phyloP scores from a whole-genome alignment of 2,888 invertebrate species.

The Rhamphomyia laevipes region DNA sequence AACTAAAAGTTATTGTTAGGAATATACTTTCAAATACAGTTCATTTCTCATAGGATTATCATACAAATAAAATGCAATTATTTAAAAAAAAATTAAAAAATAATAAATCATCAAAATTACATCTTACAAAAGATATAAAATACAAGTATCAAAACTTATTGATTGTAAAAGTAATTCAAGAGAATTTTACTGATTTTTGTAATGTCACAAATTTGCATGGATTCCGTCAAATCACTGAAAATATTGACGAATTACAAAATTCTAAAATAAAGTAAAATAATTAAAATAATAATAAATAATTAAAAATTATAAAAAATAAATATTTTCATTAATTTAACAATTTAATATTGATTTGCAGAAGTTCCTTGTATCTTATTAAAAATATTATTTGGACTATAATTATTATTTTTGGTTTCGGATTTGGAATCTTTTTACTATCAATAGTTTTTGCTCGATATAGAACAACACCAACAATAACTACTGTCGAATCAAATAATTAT shows the following conservation, averaged over 20 bases:
- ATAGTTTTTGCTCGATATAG: conserved; percentile 21
- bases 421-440: conserved; percentile 19
- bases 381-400: conserved; percentile 12
- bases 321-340: background rate
- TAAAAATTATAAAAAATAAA: too few species aligned
- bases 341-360: background rate
- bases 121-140: too few species aligned
- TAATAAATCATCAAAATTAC: too few species aligned
- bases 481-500: conserved; percentile 46
- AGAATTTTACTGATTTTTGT: background rate
- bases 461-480: conserved; percentile 22
- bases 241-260: background rate
- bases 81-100: too few species aligned
- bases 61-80: too few species aligned
- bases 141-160: too few species aligned
- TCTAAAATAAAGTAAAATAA: background rate
- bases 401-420: conserved; percentile 15
- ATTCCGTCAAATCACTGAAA: background rate
- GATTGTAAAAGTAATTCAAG: background rate
- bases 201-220: background rate
- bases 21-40: too few species aligned
- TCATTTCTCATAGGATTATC: too few species aligned
- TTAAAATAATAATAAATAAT: background rate
- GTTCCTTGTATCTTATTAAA: background rate
- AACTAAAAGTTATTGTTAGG: too few species aligned